Conservation (phyloP, 1,140 invertebrate species). For the Coelopa frigida region DNA sequence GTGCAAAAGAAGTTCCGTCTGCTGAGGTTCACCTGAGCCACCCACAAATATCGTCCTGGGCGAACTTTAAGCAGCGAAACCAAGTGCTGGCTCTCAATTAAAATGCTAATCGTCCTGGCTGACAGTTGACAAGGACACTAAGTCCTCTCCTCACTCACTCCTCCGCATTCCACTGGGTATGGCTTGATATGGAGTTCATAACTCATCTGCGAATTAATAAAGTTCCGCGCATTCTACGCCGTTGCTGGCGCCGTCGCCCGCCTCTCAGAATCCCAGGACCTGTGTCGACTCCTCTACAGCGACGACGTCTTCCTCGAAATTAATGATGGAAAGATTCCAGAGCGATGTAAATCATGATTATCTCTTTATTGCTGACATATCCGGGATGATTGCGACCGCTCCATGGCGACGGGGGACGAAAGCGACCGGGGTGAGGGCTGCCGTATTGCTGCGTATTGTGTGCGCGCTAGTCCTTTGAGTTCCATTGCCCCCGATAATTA, state of each 20-base stretch:
- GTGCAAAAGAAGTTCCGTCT: too few species aligned
- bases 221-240: constrained; percentile 7
- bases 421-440: too few species aligned
- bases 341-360: constrained; percentile 14
- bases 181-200: constrained; percentile 6
- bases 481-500: too few species aligned
- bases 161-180: background rate
- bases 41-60: background rate
- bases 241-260: background rate
- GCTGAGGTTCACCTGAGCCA: background rate
- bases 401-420: background rate
- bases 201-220: constrained; percentile 13
- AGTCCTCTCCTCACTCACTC: background rate
- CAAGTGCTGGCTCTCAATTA: background rate
- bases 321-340: constrained; percentile 10
- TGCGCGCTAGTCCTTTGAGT: too few species aligned
- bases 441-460: too few species aligned
- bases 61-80: background rate
- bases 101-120: background rate
- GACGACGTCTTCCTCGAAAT: background rate
- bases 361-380: constrained; percentile 13
- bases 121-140: background rate
- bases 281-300: too few species aligned
- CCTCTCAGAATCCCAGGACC: too few species aligned
- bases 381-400: constrained; percentile 5